Evolutionary conservation across 2,888 invertebrate species (phyloP).

Genomic region (Apeira syringaria): DNA sequence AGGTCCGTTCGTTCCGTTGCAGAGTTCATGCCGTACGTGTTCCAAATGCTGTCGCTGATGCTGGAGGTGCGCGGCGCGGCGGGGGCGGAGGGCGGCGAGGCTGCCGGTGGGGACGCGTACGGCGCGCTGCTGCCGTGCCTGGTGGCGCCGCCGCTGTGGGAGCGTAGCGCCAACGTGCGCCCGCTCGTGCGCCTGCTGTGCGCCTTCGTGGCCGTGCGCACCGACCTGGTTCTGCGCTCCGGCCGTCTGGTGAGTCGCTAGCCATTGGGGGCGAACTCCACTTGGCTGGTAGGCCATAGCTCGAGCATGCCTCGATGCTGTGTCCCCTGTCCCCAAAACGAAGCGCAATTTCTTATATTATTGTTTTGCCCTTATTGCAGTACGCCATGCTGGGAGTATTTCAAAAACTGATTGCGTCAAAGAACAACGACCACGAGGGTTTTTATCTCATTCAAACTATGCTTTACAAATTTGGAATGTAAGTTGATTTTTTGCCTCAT

Average conservation of each 20-base stretch:
- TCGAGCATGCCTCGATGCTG: too few species aligned
- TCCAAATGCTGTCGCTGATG: conserved; percentile 97
- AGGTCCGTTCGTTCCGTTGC: conserved; percentile 33
- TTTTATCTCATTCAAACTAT: conserved; percentile 95
- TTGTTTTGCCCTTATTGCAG: conserved; percentile 69
- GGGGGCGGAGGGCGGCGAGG: conserved; percentile 44
- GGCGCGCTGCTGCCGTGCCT: conserved; percentile 95
- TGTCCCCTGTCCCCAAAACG: too few species aligned
- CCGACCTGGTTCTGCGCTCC: conserved; percentile 65
- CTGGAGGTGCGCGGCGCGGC: conserved; percentile 87
- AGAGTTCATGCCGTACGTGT: conserved; percentile 99
- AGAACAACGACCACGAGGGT: conserved; percentile 97
- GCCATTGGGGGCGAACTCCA: too few species aligned
- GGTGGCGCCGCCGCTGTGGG: conserved; percentile 96
- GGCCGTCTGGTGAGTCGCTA: conserved; percentile 88
- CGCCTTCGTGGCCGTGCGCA: conserved; percentile 87
- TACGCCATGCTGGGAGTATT: conserved; percentile 95
- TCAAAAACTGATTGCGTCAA: conserved; percentile 97
- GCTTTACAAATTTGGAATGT: conserved; percentile 92
- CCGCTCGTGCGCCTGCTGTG: conserved; percentile 96
- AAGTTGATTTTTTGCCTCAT: conserved; percentile 56
- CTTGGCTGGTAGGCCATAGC: too few species aligned
- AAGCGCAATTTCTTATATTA: too few species aligned
- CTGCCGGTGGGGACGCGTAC: conserved; percentile 89
- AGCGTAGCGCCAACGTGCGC: conserved; percentile 95